phyloP scores from a whole-genome alignment of 2,888 invertebrate genomes.

The Automeris io region DNA sequence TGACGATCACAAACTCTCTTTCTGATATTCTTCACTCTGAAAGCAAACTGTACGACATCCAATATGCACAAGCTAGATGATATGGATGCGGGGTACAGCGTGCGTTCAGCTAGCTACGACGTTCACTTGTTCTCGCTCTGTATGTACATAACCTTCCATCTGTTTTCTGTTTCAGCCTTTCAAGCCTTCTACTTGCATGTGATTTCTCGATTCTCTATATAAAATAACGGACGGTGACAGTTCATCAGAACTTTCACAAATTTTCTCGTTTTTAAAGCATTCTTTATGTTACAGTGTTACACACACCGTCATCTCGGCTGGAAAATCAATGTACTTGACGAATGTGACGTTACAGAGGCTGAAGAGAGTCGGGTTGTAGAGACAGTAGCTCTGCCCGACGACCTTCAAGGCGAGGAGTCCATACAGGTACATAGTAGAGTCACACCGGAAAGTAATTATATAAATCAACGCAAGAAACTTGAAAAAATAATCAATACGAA shows the following conservation, averaged over 20 bases:
- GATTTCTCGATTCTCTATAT: constrained; percentile 43
- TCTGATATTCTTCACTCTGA: neutral
- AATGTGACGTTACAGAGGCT: constrained; percentile 80
- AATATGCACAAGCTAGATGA: no score
- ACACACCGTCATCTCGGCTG: constrained; percentile 95
- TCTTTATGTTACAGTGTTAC: constrained; percentile 83
- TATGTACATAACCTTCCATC: constrained; percentile 65
- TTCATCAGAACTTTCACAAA: constrained; percentile 8
- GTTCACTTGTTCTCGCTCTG: constrained; percentile 21
- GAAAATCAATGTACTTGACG: constrained; percentile 94
- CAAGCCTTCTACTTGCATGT: constrained; percentile 72
- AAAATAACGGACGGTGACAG: constrained; percentile 43
- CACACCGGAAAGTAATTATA: constrained; percentile 77
- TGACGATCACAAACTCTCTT: no score
- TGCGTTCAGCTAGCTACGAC: neutral
- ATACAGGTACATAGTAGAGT: constrained; percentile 80
- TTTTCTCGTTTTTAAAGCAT: constrained; percentile 6
- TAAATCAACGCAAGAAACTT: constrained; percentile 57
- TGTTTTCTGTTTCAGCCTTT: constrained; percentile 75
- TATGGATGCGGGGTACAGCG: no score
- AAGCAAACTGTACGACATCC: neutral
- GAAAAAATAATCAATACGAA: constrained; percentile 70
- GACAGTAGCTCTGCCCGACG: constrained; percentile 48
- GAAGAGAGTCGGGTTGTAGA: constrained; percentile 73
- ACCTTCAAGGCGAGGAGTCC: constrained; percentile 71